These are phyloP conservation scores for Dinomys branickii DNA, from an alignment of 2,113 vertebrate species.

Conservation along the genomic window DNA sequence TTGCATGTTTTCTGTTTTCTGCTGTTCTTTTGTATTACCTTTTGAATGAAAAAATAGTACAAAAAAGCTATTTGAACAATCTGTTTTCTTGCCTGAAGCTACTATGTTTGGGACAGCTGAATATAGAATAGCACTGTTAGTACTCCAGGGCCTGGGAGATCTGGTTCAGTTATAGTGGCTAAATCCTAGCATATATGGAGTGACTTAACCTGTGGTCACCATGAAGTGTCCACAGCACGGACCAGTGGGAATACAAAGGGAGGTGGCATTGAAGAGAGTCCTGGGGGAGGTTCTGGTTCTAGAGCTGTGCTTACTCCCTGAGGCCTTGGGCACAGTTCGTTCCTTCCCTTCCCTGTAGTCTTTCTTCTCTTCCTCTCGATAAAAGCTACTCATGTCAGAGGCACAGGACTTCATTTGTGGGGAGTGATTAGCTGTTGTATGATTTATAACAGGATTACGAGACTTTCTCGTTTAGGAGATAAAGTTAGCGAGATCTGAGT, in stretches of 20 bases:
- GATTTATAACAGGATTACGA: background rate
- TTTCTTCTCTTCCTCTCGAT: background rate
- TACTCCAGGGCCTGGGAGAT: background rate
- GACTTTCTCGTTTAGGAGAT: conserved; percentile 6
- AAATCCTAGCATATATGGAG: background rate
- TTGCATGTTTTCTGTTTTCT: background rate
- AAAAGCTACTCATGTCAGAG: background rate
- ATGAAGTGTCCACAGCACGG: background rate
- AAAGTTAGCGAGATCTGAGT: conserved; percentile 8
- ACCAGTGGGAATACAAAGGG: background rate
- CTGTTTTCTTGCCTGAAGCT: background rate
- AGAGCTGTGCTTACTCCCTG: background rate
- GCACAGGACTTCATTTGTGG: background rate
- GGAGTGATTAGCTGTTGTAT: background rate
- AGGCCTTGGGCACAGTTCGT: background rate
- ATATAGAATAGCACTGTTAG: background rate
- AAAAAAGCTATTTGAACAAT: conserved; percentile 35
- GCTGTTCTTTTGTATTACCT: background rate
- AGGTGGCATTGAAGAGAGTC: background rate
- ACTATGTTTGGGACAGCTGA: background rate
- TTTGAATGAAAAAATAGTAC: conserved; percentile 11
- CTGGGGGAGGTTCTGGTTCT: background rate
- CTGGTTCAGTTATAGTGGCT: background rate
- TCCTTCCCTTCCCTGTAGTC: background rate
- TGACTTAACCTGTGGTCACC: background rate